These are phyloP conservation scores for Eledone cirrhosa DNA, from an alignment of 2,888 invertebrate species.

Conservation along the genomic window DNA sequence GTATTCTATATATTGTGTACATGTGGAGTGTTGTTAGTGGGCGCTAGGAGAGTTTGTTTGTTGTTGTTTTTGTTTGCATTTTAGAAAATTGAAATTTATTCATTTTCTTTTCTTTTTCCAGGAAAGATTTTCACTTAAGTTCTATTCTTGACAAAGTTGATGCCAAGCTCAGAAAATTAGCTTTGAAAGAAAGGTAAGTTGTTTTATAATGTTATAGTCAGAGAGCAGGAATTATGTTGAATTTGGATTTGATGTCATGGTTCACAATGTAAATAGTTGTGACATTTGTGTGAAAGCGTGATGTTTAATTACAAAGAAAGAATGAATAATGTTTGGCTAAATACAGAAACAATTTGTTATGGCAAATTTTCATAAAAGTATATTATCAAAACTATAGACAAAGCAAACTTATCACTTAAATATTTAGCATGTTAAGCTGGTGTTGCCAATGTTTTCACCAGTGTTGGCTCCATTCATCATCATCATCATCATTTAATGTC, in stretches of 20 bases:
- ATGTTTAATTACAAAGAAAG: neutral
- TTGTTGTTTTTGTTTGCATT: neutral
- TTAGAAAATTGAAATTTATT: neutral
- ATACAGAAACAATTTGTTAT: too few species aligned
- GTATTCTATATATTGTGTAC: too few species aligned
- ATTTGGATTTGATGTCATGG: neutral
- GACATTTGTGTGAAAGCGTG: neutral
- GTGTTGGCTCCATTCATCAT: too few species aligned
- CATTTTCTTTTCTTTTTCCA: conserved; percentile 39
- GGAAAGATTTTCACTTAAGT: conserved; percentile 56
- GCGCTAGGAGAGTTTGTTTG: neutral
- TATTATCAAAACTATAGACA: too few species aligned
- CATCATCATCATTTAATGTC: too few species aligned
- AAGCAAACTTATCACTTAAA: too few species aligned
- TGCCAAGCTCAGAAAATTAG: conserved; percentile 64
- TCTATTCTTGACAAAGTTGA: conserved; percentile 53
- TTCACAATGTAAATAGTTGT: neutral
- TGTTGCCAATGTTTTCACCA: too few species aligned
- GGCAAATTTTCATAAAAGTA: too few species aligned
- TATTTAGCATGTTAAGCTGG: too few species aligned
- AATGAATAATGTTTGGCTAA: too few species aligned
- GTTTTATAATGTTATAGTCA: neutral
- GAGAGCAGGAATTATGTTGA: conserved; percentile 19
- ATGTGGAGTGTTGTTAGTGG: too few species aligned
- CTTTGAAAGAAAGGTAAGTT: conserved; percentile 31